Percentiles rank a stretch among this genome's conserved stretches.
These are phyloP conservation scores for Poeciliopsis infans DNA, from an alignment of 2,797 vertebrate species.

Conservation along the genomic window DNA sequence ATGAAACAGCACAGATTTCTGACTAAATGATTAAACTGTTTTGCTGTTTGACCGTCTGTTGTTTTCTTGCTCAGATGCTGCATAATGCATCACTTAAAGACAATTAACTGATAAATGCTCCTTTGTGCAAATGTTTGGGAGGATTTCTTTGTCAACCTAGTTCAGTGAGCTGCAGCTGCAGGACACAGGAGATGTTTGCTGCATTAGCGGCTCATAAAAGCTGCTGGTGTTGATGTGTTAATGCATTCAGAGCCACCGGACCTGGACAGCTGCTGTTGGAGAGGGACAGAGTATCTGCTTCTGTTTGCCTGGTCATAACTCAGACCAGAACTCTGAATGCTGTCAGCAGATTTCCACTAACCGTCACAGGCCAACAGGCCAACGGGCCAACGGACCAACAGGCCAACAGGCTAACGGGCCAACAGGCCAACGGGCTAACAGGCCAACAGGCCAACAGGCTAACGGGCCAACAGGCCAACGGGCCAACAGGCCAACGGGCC, in stretches of 20 bases:
- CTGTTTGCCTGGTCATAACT: constrained; percentile 39
- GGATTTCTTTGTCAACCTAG: not conserved
- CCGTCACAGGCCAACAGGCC: not conserved
- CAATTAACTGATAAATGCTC: not conserved
- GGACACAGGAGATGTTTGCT: constrained; percentile 16
- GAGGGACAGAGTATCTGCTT: constrained; percentile 2
- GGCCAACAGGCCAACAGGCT: too few species aligned
- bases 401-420: constrained; percentile 1
- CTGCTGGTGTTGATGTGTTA: constrained; percentile 46
- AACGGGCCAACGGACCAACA: not conserved
- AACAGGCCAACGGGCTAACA: too few species aligned
- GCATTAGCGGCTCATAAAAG: constrained; percentile 65
- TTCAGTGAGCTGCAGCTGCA: not conserved
- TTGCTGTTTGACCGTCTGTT: not conserved
- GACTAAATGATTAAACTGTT: not conserved
- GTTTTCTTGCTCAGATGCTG: not conserved
- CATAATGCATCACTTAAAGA: not conserved
- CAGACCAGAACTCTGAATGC: constrained; percentile 20
- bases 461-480: too few species aligned
- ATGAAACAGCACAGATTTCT: not conserved
- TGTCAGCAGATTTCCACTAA: constrained; percentile 48
- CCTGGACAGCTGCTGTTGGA: constrained; percentile 34
- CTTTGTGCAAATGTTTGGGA: not conserved
- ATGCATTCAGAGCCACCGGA: constrained; percentile 71
- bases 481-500: not conserved